Percentiles rank a stretch among this genome's conserved stretches.
These are phyloP conservation scores for Antitype chi DNA, from an alignment of 2,888 invertebrate genomes.

Conservation along the genomic window DNA sequence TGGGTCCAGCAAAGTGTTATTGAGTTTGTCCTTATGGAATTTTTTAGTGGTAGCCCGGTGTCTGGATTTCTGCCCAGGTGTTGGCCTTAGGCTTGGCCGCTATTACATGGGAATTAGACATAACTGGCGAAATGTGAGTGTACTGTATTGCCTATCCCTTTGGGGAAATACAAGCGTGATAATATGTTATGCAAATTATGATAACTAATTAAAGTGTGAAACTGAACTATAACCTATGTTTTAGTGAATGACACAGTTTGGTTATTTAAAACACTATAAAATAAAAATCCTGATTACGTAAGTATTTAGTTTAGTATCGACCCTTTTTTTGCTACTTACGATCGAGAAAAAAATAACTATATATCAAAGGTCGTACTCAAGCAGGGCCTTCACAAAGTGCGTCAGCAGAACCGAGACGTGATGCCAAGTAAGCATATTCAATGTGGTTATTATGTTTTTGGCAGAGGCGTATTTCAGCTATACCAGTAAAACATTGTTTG, in stretches of 20 bases:
- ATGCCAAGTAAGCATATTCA: constrained; percentile 40
- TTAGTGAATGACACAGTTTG: neutral
- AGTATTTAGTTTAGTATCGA: neutral
- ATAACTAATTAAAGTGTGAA: no score
- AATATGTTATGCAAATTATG: no score
- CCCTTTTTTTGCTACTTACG: neutral
- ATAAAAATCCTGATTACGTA: neutral
- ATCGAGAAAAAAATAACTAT: constrained; percentile 1
- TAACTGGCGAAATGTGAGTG: no score
- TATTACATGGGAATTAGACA: no score
- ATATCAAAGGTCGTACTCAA: constrained; percentile 25
- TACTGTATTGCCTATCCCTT: no score
- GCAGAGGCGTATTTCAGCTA: constrained; percentile 17
- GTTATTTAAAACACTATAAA: neutral
- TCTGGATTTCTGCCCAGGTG: no score
- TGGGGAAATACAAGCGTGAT: no score
- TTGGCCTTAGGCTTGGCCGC: no score
- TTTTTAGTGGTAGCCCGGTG: no score
- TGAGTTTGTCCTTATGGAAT: no score
- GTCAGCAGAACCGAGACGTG: constrained; percentile 30
- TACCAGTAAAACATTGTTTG: constrained; percentile 18
- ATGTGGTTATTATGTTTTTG: constrained; percentile 30
- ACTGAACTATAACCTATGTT: neutral
- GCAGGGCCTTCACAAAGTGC: constrained; percentile 18
- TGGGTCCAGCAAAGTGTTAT: no score